These are phyloP conservation scores for Epinephelus coioides DNA, from an alignment of 2,797 vertebrate species.

Conservation along the genomic window DNA sequence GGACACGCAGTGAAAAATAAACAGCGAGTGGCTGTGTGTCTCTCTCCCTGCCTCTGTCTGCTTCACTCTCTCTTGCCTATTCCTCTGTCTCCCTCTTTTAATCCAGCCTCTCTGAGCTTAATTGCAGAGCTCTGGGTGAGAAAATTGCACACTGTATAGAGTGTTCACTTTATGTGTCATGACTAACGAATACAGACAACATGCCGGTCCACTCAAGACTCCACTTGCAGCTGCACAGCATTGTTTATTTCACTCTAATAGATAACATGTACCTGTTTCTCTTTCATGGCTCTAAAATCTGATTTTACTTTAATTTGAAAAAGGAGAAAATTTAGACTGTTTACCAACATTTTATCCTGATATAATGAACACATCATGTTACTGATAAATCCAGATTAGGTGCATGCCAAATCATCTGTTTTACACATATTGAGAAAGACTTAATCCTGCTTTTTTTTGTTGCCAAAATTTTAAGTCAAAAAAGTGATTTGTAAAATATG, in stretches of 20 bases:
- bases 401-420: not conserved
- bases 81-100: conserved; percentile 5
- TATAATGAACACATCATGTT: conserved; percentile 11
- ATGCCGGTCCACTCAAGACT: conserved; percentile 21
- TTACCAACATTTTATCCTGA: not conserved
- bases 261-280: conserved; percentile 43
- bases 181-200: conserved; percentile 47
- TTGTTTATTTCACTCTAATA: conserved; percentile 49
- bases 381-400: conserved; percentile 15
- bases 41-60: not conserved
- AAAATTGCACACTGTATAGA: conserved; percentile 62
- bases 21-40: conserved; percentile 27
- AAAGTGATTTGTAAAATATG: not conserved
- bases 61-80: not conserved
- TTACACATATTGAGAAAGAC: not conserved
- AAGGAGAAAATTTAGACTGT: not conserved
- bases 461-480: not conserved
- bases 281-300: conserved; percentile 23
- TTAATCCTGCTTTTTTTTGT: not conserved
- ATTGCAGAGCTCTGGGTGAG: conserved; percentile 67
- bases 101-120: conserved; percentile 43
- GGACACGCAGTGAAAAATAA: conserved; percentile 63
- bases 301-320: conserved; percentile 10
- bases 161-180: conserved; percentile 66
- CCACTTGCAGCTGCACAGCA: conserved; percentile 32